Base-by-base conservation (phyloP, 2,888 invertebrate species). In the Stramonita haemastoma region DNA sequence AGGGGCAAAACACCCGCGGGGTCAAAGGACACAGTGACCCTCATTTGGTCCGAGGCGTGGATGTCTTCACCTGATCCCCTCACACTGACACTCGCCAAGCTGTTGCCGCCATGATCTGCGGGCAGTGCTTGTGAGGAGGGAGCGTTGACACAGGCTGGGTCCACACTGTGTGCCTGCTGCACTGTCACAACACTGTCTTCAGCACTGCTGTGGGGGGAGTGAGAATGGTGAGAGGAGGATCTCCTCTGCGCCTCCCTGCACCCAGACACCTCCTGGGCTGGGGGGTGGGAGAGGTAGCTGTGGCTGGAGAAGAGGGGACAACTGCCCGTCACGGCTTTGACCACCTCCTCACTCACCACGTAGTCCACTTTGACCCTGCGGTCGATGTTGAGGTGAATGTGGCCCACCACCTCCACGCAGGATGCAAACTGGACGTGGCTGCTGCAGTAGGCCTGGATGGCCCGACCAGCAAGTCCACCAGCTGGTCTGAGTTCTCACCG, bases 341-440 rank as follows among this genome's bases (percentile, higher is more conserved):
- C 90, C 19, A 91, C 91, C 89, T 91, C 91, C 86, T 91, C 91
- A 90, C 90, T 91, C n/a, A 91, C 81, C 17, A 91, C 90, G 88
- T 91, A 91, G 79, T 91, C 89, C 32, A 91, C 87, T 87, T 91
- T 91, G 57, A 88, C 73, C 77, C 90, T 90, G 89, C 88, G 89
- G 57, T 91, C 91, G 57, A 91, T 91, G 87, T 89, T 91, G 5
- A 91, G 84, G 79, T 91, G 90, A 79, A 91, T 90, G 70, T 91
- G 91, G 15, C 91, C 91, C n/a, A 91, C 90, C 46, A 91, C 91
- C 86, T 91, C 91, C 22, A 91, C 90, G 34, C 90, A 89, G 83
- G 90, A 89, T 19, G 89, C 88, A 79, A 91, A 91, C 32, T 91
- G 90, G 57, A 91, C 89, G 77, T 91, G 90, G 22, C 91, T 90